Conservation (phyloP, 2,797 vertebrate species). For the Podarcis lilfordi region DNA sequence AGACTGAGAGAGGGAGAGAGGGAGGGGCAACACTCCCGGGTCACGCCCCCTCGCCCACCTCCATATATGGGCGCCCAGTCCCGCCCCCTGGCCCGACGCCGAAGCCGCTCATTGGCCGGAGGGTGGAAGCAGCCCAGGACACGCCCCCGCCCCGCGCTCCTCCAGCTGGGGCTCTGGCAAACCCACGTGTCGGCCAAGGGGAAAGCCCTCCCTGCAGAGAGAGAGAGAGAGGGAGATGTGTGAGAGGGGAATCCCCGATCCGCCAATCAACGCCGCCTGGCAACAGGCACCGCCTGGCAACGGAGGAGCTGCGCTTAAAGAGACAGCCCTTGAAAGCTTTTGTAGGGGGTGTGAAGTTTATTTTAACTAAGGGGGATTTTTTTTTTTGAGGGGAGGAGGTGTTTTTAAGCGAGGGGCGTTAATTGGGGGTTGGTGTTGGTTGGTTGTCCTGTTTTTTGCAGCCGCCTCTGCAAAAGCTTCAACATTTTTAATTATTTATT, state of each 20-base stretch:
- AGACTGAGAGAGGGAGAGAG: no score
- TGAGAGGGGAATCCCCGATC: slow-evolving; percentile 28
- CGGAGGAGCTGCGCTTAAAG: neutral
- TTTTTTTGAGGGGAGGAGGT: no score
- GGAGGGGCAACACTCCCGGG: neutral
- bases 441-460: no score
- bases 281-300: slow-evolving; percentile 26
- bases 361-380: no score
- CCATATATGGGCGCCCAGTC: neutral
- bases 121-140: rapidly evolving
- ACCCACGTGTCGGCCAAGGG: slow-evolving; percentile 20
- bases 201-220: slow-evolving; percentile 49
- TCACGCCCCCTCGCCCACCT: neutral
- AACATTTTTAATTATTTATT: no score
- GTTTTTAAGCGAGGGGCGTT: no score
- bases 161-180: neutral
- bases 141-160: neutral
- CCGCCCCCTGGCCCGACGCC: neutral
- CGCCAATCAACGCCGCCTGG: neutral
- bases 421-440: no score
- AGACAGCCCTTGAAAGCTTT: neutral
- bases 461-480: no score
- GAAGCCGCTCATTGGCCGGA: neutral
- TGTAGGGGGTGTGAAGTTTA: no score
- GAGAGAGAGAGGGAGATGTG: neutral